Evolutionary conservation across 2,113 vertebrate species (phyloP).

Genomic region (Hippotragus niger): DNA sequence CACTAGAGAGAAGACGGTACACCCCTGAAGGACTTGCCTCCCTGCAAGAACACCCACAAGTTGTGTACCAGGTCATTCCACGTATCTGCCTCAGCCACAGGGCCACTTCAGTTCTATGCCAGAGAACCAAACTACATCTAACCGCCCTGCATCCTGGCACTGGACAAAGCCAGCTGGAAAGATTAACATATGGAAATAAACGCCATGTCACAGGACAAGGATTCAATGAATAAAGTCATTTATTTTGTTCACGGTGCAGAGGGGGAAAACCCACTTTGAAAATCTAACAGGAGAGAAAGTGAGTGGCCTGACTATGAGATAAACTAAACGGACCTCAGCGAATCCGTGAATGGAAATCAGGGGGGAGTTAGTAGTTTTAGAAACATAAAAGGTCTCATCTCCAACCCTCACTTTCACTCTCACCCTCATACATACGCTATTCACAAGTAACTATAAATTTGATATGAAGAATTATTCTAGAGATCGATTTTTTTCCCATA

Average conservation of each 20-base stretch:
- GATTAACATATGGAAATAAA: not conserved
- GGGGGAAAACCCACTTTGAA: not conserved
- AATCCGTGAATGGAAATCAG: not conserved
- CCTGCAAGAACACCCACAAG: not conserved
- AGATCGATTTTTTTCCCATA: not conserved
- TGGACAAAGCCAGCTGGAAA: not conserved
- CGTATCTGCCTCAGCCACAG: not conserved
- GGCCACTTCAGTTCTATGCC: not conserved
- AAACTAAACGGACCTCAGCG: not conserved
- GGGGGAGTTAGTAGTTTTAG: not conserved
- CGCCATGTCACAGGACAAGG: not conserved
- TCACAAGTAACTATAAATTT: not conserved
- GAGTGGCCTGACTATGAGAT: not conserved
- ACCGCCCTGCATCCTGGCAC: not conserved
- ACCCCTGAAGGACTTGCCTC: not conserved
- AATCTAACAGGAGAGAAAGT: not conserved
- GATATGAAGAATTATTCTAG: not conserved
- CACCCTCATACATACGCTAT: rapidly evolving
- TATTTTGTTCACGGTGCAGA: not conserved
- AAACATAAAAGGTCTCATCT: not conserved
- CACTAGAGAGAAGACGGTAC: not conserved
- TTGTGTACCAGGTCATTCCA: not conserved
- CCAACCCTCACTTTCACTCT: not conserved
- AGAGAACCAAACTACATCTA: not conserved
- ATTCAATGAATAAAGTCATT: not conserved